A percentile compares a stretch with the other conserved stretches of the same genome.
Evolutionary conservation across 2,113 vertebrate species (phyloP).

Genomic region (Vidua macroura): DNA sequence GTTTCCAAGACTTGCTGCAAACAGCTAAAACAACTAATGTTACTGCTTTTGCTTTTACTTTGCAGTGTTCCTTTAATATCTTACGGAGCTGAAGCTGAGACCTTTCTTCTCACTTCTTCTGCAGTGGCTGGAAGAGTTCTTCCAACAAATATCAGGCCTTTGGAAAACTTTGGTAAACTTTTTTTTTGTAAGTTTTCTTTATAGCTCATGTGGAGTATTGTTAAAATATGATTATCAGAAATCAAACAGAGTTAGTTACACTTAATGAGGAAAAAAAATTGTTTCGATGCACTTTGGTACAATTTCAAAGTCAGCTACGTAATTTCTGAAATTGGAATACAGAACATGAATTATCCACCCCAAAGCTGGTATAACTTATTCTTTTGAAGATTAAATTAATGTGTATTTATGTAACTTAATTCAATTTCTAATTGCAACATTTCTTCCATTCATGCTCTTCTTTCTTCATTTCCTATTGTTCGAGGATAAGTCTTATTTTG

Average conservation of each 20-base stretch:
- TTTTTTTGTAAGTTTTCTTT: slow-evolving; percentile 71
- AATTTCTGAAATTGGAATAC: not conserved
- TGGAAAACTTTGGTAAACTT: slow-evolving; percentile 86
- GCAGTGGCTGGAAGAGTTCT: slow-evolving; percentile 71
- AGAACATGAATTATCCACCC: not conserved
- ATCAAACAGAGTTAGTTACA: not conserved
- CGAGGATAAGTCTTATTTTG: not conserved
- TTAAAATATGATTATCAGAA: not conserved
- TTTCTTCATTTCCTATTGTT: not conserved
- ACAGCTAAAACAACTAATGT: not conserved
- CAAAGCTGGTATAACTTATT: not conserved
- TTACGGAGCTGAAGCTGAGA: slow-evolving; percentile 61
- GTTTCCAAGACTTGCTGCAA: not conserved
- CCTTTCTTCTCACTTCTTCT: slow-evolving; percentile 67
- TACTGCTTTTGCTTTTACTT: slow-evolving; percentile 22
- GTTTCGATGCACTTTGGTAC: not conserved
- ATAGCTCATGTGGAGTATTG: slow-evolving; percentile 37
- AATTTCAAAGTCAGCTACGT: not conserved
- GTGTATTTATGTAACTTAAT: not conserved
- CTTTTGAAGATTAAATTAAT: not conserved
- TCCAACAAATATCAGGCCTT: slow-evolving; percentile 70
- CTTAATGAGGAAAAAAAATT: accelerated
- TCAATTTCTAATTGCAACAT: not conserved
- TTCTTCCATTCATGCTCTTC: not conserved
- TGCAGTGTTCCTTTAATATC: slow-evolving; percentile 70